These are phyloP conservation scores for Marmota flaviventris DNA, from an alignment of 2,113 vertebrate species.

Conservation along the genomic window DNA sequence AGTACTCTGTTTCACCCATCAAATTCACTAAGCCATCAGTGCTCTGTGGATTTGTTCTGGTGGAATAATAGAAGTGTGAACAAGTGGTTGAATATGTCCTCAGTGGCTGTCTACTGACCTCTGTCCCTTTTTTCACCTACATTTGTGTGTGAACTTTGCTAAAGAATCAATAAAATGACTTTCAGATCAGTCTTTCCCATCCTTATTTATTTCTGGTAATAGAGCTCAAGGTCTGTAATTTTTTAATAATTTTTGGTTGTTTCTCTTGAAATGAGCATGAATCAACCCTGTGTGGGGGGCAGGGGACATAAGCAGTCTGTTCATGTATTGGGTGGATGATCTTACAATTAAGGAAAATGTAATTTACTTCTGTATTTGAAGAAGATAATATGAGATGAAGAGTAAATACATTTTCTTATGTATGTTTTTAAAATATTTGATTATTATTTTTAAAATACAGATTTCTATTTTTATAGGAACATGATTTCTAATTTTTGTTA, in stretches of 20 bases:
- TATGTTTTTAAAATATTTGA: background rate
- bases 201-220: background rate
- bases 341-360: background rate
- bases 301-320: accelerated
- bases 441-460: background rate
- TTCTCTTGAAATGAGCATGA: background rate
- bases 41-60: background rate
- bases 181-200: background rate
- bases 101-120: background rate
- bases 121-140: background rate
- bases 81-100: background rate
- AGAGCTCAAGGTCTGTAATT: background rate
- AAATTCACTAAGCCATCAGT: background rate
- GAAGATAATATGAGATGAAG: background rate
- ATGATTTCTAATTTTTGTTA: too few relatives aligned
- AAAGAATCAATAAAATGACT: background rate
- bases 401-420: background rate
- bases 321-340: background rate
- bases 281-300: too few relatives aligned
- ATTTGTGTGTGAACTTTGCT: background rate
- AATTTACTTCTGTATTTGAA: background rate
- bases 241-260: background rate
- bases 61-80: background rate
- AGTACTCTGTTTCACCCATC: background rate
- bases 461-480: background rate